Conservation (phyloP, 2,113 vertebrate genomes). For the Heteronetta atricapilla region DNA sequence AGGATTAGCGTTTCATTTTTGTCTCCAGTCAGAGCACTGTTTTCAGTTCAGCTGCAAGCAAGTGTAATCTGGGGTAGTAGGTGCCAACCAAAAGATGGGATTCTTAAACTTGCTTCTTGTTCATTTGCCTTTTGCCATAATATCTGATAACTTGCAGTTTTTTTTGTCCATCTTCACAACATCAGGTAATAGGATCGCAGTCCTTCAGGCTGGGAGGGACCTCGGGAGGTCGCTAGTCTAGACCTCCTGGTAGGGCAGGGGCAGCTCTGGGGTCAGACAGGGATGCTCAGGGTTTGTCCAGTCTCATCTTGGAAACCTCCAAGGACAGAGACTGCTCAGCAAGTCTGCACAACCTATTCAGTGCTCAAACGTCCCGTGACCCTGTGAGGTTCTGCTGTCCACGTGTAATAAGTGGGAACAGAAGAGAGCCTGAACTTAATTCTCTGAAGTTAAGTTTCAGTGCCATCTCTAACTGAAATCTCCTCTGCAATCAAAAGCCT, state of each 20-base stretch:
- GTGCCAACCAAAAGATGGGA: not conserved
- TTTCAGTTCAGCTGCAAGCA: not conserved
- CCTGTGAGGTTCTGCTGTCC: not conserved
- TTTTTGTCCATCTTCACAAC: not conserved
- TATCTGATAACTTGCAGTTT: not conserved
- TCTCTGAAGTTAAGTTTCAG: not conserved
- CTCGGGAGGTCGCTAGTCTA: not conserved
- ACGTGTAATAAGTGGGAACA: accelerated
- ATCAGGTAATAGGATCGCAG: not conserved
- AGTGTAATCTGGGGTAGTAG: not conserved
- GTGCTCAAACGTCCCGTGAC: not conserved
- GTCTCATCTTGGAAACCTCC: not conserved
- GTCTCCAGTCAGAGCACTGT: not conserved
- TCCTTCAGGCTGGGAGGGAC: not conserved
- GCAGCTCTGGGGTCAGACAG: not conserved
- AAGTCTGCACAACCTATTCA: not conserved
- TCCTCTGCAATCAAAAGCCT: not conserved
- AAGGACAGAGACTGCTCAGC: not conserved
- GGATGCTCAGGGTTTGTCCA: not conserved
- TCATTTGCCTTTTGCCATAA: not conserved
- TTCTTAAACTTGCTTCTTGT: not conserved
- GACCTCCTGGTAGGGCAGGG: not conserved
- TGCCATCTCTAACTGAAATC: not conserved
- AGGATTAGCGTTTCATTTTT: not conserved
- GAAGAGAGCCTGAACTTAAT: not conserved